phyloP scores from a whole-genome alignment of 2,113 vertebrate genomes.

The Poecilia latipinna region DNA sequence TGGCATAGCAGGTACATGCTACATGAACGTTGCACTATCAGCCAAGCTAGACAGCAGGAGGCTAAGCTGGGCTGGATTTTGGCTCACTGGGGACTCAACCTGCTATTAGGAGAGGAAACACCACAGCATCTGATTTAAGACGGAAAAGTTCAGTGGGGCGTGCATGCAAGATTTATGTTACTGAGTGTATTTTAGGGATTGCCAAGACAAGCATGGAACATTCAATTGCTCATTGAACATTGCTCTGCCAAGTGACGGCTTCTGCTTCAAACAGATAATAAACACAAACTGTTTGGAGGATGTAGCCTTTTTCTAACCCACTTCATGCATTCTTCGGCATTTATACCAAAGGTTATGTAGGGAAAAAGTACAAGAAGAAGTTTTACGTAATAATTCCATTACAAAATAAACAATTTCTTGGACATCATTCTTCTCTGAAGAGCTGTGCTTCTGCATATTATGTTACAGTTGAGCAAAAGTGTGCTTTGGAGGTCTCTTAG shows the following conservation, averaged over 20 bases:
- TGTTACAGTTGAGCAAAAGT: constrained; percentile 47
- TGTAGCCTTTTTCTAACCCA: constrained; percentile 50
- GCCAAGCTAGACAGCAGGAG: constrained; percentile 62
- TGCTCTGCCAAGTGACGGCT: constrained; percentile 54
- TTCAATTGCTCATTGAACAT: constrained; percentile 60
- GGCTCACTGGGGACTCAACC: constrained; percentile 61
- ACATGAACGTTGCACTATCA: constrained; percentile 64
- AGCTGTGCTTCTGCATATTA: constrained; percentile 58
- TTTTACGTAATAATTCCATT: not conserved
- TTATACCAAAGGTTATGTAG: not conserved
- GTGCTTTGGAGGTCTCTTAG: constrained; percentile 64
- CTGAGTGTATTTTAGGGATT: constrained; percentile 29
- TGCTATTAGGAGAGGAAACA: constrained; percentile 60
- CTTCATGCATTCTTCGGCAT: constrained; percentile 13
- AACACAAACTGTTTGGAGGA: constrained; percentile 47
- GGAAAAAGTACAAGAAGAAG: constrained; percentile 6
- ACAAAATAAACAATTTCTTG: constrained; percentile 25
- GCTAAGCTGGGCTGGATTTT: constrained; percentile 51
- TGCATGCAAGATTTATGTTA: constrained; percentile 40
- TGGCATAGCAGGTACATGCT: constrained; percentile 58
- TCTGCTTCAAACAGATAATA: constrained; percentile 48
- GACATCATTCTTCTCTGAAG: constrained; percentile 42
- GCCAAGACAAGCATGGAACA: constrained; percentile 43
- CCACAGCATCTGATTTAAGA: constrained; percentile 50
- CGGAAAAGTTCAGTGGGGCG: constrained; percentile 37